Base-by-base conservation (phyloP, 1,140 invertebrate species). In the Brachionus koreanus region DNA sequence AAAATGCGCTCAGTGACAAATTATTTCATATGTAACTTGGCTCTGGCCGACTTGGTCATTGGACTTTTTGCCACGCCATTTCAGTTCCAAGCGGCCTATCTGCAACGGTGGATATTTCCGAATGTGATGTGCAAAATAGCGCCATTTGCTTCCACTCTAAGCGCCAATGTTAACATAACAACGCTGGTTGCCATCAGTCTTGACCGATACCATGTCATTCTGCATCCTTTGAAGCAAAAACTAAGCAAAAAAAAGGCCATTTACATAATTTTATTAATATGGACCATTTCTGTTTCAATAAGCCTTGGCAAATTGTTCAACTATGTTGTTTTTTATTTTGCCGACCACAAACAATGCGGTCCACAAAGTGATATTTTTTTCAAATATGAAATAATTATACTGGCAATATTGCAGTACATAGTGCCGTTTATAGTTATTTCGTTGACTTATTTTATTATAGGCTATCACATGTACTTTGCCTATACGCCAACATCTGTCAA, bases 51-150 rank as follows among this genome's bases (percentile, higher is more conserved):
- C 85, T 92, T 93, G 83, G 91, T 93, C 77, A 93, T 94, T 86
- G 93, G 92, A 82, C 87, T 93, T 43, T 93, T 93, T 85, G 91
- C 92, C 57, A 92, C 93, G 87, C 93, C 93, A 67, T 82, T 82
- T 49, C 61, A 69, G 91, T 94, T 94, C 86, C 93, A 94, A 90
- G 93, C 93, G 1, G 93, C 93, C 2, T 86, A 94, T 13, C 88
- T 94, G 1, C 93, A 94, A 86, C 87, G 92, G 83, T 94, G 93
- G 93, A 91, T 93, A 83, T 88, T 94, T n/a, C 93, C 93, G 0
- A 86, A 92, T 84, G 93, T 94, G 86, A 93, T 94, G 92, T 94
- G 93, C 86, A 89, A 92, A 0, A 92, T 94, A 85, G 93, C 93
- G 84, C 93, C 93, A 0, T 94, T 94, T 86, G 91, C 94, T 0